Evolutionary conservation across 2,797 vertebrate species (phyloP).

Genomic region (Pogonophryne albipinna): DNA sequence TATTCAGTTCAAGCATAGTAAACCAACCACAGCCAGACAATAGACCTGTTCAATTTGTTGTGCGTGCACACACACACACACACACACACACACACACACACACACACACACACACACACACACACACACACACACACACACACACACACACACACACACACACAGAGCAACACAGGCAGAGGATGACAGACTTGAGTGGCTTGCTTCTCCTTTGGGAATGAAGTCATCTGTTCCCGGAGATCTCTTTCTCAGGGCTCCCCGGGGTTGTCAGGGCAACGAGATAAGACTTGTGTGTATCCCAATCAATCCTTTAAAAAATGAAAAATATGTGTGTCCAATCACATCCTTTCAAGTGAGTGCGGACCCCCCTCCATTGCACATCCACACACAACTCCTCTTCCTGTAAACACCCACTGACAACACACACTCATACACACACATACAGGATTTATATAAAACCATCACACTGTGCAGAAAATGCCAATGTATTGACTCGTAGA

Average conservation of each 20-base stretch:
- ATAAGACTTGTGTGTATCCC: slow-evolving; percentile 41
- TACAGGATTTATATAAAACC: slow-evolving; percentile 2
- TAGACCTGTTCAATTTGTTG: slow-evolving; percentile 23
- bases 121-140: slow-evolving; percentile 20
- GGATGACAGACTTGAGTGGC: slow-evolving; percentile 49
- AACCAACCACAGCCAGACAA: slow-evolving; percentile 1
- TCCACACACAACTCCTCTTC: neutral
- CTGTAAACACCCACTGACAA: neutral
- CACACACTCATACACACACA: slow-evolving; percentile 1
- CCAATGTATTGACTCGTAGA: slow-evolving; percentile 37
- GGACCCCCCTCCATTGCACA: neutral
- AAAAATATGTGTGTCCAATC: slow-evolving; percentile 17
- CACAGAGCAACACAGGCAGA: slow-evolving; percentile 23
- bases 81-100: neutral
- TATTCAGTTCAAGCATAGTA: neutral
- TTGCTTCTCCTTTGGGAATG: slow-evolving; percentile 58
- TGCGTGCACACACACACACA: no score
- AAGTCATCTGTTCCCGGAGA: slow-evolving; percentile 61
- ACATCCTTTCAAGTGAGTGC: slow-evolving; percentile 25
- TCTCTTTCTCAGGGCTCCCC: slow-evolving; percentile 13
- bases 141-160: slow-evolving; percentile 11
- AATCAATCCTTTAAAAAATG: slow-evolving; percentile 48
- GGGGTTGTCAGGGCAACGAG: slow-evolving; percentile 61
- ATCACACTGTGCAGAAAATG: slow-evolving; percentile 31
- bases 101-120: slow-evolving; percentile 20